These are phyloP conservation scores for Ctenopoma multispine DNA, from an alignment of 2,797 vertebrate genomes.

Conservation along the genomic window DNA sequence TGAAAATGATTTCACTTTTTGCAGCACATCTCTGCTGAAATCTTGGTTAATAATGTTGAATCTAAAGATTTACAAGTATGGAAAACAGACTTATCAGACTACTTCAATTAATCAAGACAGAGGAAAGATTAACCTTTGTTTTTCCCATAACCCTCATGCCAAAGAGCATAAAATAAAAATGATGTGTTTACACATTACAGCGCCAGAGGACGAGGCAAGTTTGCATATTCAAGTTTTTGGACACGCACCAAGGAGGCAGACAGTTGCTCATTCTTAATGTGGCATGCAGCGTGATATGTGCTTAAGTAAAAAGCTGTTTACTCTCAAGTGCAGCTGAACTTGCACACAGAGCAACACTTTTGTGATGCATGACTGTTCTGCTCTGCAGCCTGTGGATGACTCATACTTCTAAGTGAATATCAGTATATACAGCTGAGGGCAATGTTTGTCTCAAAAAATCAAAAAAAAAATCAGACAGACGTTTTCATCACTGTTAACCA, in stretches of 20 bases:
- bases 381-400: slow-evolving; percentile 56
- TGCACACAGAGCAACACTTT: slow-evolving; percentile 44
- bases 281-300: slow-evolving; percentile 41
- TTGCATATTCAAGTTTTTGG: slow-evolving; percentile 29
- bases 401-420: slow-evolving; percentile 50
- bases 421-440: slow-evolving; percentile 44
- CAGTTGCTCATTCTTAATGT: slow-evolving; percentile 52
- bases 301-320: slow-evolving; percentile 54
- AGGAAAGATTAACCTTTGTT: neutral
- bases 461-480: slow-evolving; percentile 31
- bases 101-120: slow-evolving; percentile 13
- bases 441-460: slow-evolving; percentile 52
- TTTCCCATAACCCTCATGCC: slow-evolving; percentile 2
- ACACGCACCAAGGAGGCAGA: slow-evolving; percentile 30
- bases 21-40: neutral
- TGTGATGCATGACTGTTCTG: slow-evolving; percentile 57
- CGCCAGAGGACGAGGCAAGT: slow-evolving; percentile 22
- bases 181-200: slow-evolving; percentile 26
- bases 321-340: slow-evolving; percentile 56
- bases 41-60: neutral
- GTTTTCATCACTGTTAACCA: slow-evolving; percentile 13
- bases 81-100: slow-evolving; percentile 18
- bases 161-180: slow-evolving; percentile 28
- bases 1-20: slow-evolving; percentile 3
- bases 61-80: slow-evolving; percentile 13